Evolutionary conservation across 2,797 vertebrate species (phyloP), one percentile per base, ranked within the genome.

Genomic region (Galaxias olidus): DNA sequence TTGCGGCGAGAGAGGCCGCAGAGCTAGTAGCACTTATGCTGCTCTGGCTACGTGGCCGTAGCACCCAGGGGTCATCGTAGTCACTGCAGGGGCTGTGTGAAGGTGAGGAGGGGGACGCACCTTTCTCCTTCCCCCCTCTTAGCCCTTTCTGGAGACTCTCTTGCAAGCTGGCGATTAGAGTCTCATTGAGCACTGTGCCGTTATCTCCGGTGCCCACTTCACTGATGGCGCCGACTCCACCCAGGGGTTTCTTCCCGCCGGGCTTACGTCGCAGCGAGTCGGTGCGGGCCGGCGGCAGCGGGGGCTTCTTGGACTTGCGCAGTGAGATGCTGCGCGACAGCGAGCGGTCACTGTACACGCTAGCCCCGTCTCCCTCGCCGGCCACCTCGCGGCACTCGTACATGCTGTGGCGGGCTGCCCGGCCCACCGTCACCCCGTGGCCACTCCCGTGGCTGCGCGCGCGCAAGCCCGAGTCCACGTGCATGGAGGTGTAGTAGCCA

Each of bases 11-110:
- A 0, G 96, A 98, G 1, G 94, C 86, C 64, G 95, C 85, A 46
- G 96, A 96, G 86, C 96, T 97, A 15, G 91, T 87, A 0, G 88
- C 93, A 0, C 97, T 98, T 67, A 94, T 83, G 0, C 94, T 97
- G 74, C 97, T 98, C 65, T 97, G 98, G 81, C 97, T 98, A 71
- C 96, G 92, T 0, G 95, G 93, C 0, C 96, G 91, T 7, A 95
- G 76, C 77, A 94, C 86, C 97, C 98, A 99, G 4, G 96, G 94
- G 80, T 99, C 97, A 14, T 98, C 97, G 0, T 95, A 94, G 87
- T 97, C 96, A 1, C 96, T 98, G 86, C 94, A 93, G n/a, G 96
- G 95, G 74, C 97, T 96, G 69, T 96, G 95, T 8, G 96, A 96
- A 15, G 95, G 93, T 0, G 96, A 96, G 42, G 94, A 92, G 0